phyloP scores from a whole-genome alignment of 2,888 invertebrate genomes.

The Lasiommata megera region DNA sequence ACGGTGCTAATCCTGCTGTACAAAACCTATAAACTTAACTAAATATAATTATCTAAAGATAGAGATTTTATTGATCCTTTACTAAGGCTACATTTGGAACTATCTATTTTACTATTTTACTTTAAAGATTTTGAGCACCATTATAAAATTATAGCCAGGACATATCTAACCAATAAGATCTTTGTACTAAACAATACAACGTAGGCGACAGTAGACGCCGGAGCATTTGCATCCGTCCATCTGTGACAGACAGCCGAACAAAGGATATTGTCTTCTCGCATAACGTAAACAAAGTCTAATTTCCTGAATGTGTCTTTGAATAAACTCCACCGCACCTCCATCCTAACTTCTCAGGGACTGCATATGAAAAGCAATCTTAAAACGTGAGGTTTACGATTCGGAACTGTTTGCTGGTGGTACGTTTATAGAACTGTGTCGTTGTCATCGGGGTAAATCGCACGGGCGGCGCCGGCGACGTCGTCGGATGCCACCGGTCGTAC shows the following conservation, averaged over 20 bases:
- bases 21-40: no score
- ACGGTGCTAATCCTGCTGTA: no score
- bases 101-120: no score
- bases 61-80: no score
- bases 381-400: constrained; percentile 26
- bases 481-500: constrained; percentile 65
- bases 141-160: no score
- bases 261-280: constrained; percentile 70
- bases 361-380: constrained; percentile 37
- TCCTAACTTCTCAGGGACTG: neutral
- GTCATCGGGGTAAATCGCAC: constrained; percentile 56
- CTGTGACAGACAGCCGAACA: constrained; percentile 62
- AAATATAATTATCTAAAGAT: no score
- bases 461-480: constrained; percentile 76
- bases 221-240: constrained; percentile 60
- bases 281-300: constrained; percentile 74
- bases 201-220: constrained; percentile 62
- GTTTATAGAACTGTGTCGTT: constrained; percentile 46
- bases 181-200: constrained; percentile 51
- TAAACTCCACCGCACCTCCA: constrained; percentile 1
- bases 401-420: constrained; percentile 32
- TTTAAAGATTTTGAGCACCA: no score
- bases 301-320: constrained; percentile 59
- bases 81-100: no score
- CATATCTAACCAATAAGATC: no score